Conservation (phyloP, 2,888 invertebrate species). For the Hydraecia micacea region DNA sequence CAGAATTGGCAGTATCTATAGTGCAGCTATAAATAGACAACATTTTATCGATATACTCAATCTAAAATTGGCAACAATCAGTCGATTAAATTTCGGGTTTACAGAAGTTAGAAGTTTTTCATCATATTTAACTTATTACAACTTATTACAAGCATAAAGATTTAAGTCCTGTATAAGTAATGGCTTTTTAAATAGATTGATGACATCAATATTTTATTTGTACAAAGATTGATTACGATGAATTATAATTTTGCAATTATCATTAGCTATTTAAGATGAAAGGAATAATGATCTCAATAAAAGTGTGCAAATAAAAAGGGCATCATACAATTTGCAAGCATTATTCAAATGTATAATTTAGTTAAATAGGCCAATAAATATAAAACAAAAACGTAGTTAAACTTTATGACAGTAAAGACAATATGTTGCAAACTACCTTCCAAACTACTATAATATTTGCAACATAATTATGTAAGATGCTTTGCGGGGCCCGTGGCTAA, state of each 20-base stretch:
- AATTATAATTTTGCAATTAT: not conserved
- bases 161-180: not conserved
- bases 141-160: not conserved
- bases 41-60: too few relatives aligned
- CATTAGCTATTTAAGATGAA: not conserved
- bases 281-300: not conserved
- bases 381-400: conserved; percentile 12
- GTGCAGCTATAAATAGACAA: not conserved
- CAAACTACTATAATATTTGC: conserved; percentile 8
- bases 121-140: too few relatives aligned
- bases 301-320: not conserved
- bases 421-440: conserved; percentile 9
- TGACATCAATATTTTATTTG: not conserved
- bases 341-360: not conserved
- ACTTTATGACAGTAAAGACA: conserved; percentile 4
- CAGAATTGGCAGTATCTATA: not conserved
- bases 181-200: not conserved
- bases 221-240: not conserved
- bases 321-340: not conserved
- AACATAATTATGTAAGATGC: not conserved
- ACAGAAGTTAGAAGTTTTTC: not conserved
- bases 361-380: not conserved
- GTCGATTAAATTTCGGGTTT: not conserved
- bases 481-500: too few relatives aligned
- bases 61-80: not conserved